A percentile compares a stretch with the other conserved stretches of the same genome.
Evolutionary conservation across 2,797 vertebrate species (phyloP).

Genomic region (Staurois parvus): DNA sequence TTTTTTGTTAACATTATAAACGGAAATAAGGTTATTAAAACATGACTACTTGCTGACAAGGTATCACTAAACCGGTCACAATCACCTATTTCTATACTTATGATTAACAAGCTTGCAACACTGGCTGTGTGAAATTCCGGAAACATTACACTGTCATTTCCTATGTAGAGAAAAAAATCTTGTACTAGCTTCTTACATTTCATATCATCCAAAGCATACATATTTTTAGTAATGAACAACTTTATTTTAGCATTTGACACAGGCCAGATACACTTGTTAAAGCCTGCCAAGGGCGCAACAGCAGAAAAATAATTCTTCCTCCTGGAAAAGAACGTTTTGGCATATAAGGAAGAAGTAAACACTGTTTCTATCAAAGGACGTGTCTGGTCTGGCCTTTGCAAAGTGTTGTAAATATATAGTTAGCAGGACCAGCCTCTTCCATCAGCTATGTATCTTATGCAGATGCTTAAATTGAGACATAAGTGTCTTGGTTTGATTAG

Average conservation of each 20-base stretch:
- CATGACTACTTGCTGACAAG: not conserved
- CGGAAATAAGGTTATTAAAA: not conserved
- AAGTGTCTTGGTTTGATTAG: not conserved
- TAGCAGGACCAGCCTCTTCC: slow-evolving; percentile 28
- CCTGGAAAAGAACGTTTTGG: slow-evolving; percentile 67
- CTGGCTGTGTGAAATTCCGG: not conserved
- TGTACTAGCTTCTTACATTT: slow-evolving; percentile 44
- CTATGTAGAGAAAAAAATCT: slow-evolving; percentile 18
- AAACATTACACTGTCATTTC: slow-evolving; percentile 24
- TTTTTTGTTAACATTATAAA: not conserved
- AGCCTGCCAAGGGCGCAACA: slow-evolving; percentile 72
- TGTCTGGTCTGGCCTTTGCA: slow-evolving; percentile 70
- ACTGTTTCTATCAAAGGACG: slow-evolving; percentile 69
- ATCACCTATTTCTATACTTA: not conserved
- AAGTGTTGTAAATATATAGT: slow-evolving; percentile 30
- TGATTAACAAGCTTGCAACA: not conserved
- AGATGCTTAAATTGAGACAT: not conserved
- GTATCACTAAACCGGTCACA: not conserved
- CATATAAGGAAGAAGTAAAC: slow-evolving; percentile 69
- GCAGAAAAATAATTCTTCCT: slow-evolving; percentile 67
- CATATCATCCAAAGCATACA: slow-evolving; percentile 35
- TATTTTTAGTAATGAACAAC: slow-evolving; percentile 56
- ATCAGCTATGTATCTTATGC: not conserved
- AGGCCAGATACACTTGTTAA: slow-evolving; percentile 71
- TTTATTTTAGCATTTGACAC: slow-evolving; percentile 74